Evolutionary conservation across 1,140 invertebrate species (phyloP).

Genomic region (Drosophila lacertosa): DNA sequence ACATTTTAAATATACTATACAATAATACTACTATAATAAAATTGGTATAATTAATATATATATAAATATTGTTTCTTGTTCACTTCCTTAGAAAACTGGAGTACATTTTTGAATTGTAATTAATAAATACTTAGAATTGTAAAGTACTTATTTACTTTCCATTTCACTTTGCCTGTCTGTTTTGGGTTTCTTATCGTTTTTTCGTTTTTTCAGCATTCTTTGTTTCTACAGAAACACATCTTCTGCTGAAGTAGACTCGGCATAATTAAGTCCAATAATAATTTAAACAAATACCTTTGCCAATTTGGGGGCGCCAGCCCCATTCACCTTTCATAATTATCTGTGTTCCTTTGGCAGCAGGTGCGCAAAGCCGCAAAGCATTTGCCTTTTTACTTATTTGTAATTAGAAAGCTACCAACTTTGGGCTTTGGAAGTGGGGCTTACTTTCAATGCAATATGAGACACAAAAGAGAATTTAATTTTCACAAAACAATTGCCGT

Average conservation of each 20-base stretch:
- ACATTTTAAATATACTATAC: too few species aligned
- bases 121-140: too few species aligned
- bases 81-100: too few species aligned
- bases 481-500: constrained; percentile 80
- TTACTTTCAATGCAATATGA: constrained; percentile 57
- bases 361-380: constrained; percentile 72
- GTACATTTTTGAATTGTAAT: too few species aligned
- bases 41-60: too few species aligned
- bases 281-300: constrained; percentile 77
- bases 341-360: constrained; percentile 60
- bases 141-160: constrained; percentile 9
- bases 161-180: constrained; percentile 7
- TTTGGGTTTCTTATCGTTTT: constrained; percentile 26
- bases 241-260: constrained; percentile 24
- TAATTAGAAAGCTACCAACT: constrained; percentile 65
- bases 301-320: constrained; percentile 47
- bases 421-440: constrained; percentile 19
- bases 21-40: too few species aligned
- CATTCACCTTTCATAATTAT: constrained; percentile 68
- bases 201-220: constrained; percentile 41
- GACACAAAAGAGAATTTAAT: constrained; percentile 75
- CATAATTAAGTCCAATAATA: constrained; percentile 82
- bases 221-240: constrained; percentile 18
- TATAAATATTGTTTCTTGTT: too few species aligned
- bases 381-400: constrained; percentile 68